Conservation (phyloP, 2,888 invertebrate species). For the Rhagonycha fulva region DNA sequence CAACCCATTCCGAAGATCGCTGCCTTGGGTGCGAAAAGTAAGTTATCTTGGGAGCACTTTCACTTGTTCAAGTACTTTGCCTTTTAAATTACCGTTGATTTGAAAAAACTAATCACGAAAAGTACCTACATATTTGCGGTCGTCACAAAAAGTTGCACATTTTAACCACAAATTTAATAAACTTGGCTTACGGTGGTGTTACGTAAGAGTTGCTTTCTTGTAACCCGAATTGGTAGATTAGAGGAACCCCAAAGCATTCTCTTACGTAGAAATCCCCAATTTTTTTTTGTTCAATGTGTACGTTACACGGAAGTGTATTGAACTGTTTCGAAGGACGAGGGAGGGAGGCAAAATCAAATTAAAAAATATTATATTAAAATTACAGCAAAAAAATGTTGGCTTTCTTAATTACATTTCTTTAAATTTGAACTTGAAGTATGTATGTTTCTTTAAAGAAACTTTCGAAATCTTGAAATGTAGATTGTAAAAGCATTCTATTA, state of each 20-base stretch:
- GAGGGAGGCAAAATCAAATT: too few relatives aligned
- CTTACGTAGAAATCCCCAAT: too few relatives aligned
- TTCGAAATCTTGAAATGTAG: too few relatives aligned
- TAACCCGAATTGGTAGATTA: background rate
- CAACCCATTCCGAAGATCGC: background rate
- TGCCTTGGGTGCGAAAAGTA: background rate
- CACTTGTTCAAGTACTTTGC: background rate
- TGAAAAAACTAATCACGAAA: background rate
- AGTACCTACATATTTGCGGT: background rate
- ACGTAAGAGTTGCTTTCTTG: background rate
- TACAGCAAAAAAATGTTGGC: too few relatives aligned
- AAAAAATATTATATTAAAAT: too few relatives aligned
- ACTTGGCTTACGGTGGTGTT: background rate
- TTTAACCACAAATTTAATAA: background rate
- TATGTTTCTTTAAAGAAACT: too few relatives aligned
- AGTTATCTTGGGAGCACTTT: background rate
- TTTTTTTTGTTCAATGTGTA: too few relatives aligned
- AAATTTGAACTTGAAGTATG: too few relatives aligned
- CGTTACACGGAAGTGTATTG: too few relatives aligned
- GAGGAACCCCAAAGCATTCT: background rate
- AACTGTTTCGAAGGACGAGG: too few relatives aligned
- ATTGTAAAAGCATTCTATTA: too few relatives aligned
- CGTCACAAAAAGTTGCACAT: background rate
- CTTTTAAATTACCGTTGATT: background rate
- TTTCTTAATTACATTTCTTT: too few relatives aligned